Percentiles rank a stretch among this genome's conserved stretches.
Conservation (phyloP, 2,888 invertebrate genomes). For the Oscheius sp. region DNA sequence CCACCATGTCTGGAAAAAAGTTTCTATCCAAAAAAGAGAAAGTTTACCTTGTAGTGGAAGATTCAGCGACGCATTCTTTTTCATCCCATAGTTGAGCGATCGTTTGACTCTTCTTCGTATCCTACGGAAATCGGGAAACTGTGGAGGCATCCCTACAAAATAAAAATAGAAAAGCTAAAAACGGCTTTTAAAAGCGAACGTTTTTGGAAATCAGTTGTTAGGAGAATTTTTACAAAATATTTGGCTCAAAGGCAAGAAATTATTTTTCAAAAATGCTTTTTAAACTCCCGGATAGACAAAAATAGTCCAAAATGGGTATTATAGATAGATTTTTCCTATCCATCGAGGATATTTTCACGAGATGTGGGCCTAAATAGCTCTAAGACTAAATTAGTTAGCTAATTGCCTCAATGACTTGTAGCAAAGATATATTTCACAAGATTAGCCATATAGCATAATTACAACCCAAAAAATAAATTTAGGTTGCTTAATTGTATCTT, state of each 20-base stretch:
- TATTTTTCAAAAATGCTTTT: background rate
- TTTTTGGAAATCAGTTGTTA: background rate
- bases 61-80: constrained; percentile 53
- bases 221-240: background rate
- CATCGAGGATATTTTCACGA: background rate
- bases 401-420: background rate
- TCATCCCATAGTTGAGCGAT: constrained; percentile 83
- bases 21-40: background rate
- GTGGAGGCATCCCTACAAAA: constrained; percentile 54
- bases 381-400: too few species aligned
- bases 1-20: constrained; percentile 61
- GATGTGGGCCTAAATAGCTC: too few species aligned
- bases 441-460: too few species aligned
- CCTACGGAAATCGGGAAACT: constrained; percentile 56
- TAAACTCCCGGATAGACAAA: background rate
- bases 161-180: background rate
- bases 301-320: background rate
- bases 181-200: background rate
- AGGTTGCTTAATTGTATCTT: background rate
- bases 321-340: background rate
- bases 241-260: background rate
- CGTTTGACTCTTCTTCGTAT: constrained; percentile 79
- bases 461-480: too few species aligned
- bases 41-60: constrained; percentile 61
- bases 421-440: too few species aligned